Evolutionary conservation across 2,888 invertebrate genomes (phyloP).

Genomic region (Ethmia dodecea): DNA sequence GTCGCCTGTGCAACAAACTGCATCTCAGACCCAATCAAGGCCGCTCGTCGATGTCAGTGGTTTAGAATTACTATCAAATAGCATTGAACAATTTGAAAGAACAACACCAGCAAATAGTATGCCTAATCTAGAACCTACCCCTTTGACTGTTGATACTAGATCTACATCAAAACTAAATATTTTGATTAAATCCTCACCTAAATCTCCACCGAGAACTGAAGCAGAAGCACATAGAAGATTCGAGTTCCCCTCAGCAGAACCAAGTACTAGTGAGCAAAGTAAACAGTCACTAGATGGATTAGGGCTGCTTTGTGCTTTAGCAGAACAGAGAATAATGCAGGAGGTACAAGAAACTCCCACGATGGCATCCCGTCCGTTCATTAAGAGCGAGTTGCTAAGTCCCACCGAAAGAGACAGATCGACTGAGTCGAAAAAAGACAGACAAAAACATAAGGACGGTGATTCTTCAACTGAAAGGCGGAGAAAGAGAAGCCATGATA

Average conservation of each 20-base stretch:
- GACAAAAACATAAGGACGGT: constrained; percentile 52
- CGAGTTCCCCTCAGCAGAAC: constrained; percentile 49
- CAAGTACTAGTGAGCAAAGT: constrained; percentile 40
- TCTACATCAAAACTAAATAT: constrained; percentile 52
- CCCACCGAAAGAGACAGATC: constrained; percentile 42
- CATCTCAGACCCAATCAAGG: constrained; percentile 26
- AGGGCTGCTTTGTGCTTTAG: constrained; percentile 88
- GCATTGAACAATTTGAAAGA: constrained; percentile 87
- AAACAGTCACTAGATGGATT: constrained; percentile 80
- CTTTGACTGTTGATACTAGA: constrained; percentile 62
- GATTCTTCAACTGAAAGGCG: constrained; percentile 61
- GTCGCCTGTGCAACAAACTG: constrained; percentile 37
- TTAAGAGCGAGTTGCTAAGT: constrained; percentile 57
- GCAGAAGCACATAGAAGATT: constrained; percentile 55
- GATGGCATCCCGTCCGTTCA: constrained; percentile 47
- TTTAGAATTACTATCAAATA: constrained; percentile 88
- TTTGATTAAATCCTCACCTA: constrained; percentile 63
- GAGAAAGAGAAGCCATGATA: constrained; percentile 55
- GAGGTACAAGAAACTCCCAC: constrained; percentile 76
- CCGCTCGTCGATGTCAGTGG: constrained; percentile 85
- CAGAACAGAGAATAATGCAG: constrained; percentile 89
- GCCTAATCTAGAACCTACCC: constrained; percentile 46
- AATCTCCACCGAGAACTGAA: constrained; percentile 57
- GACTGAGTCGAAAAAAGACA: constrained; percentile 50
- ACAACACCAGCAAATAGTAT: constrained; percentile 55